Conservation (phyloP, 2,113 vertebrate species). For the Cathartes aura region DNA sequence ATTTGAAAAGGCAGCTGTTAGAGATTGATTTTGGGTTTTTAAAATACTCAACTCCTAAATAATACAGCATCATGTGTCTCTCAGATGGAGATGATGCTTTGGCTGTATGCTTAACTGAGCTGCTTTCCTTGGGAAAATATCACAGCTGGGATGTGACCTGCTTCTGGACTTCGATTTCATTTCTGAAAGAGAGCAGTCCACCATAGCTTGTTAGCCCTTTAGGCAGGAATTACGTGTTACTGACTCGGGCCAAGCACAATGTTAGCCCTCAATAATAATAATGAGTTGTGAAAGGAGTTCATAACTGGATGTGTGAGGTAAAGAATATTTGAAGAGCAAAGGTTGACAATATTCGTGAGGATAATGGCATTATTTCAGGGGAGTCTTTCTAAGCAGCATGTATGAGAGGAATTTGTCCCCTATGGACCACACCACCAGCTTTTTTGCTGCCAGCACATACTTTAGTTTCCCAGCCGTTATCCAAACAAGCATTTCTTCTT, state of each 20-base stretch:
- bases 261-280: conserved; percentile 21
- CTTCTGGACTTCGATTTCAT: conserved; percentile 16
- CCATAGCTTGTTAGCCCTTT: neutral
- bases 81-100: neutral
- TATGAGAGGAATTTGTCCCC: neutral
- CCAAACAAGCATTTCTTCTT: neutral
- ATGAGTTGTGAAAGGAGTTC: conserved; percentile 31
- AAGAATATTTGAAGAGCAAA: conserved; percentile 35
- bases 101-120: neutral
- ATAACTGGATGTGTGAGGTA: conserved; percentile 1
- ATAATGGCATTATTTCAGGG: neutral
- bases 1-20: neutral
- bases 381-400: neutral
- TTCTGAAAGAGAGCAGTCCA: conserved; percentile 1
- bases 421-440: neutral
- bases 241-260: neutral
- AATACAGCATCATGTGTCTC: neutral
- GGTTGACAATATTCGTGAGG: neutral
- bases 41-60: neutral
- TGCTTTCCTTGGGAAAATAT: conserved; percentile 44
- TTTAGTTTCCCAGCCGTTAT: neutral
- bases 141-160: conserved; percentile 33
- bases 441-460: neutral
- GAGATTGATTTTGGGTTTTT: neutral
- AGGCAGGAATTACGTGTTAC: neutral